Percentiles rank a stretch among this genome's conserved stretches.
Evolutionary conservation across 2,113 vertebrate genomes (phyloP).

Genomic region (Microcebus jonahi): DNA sequence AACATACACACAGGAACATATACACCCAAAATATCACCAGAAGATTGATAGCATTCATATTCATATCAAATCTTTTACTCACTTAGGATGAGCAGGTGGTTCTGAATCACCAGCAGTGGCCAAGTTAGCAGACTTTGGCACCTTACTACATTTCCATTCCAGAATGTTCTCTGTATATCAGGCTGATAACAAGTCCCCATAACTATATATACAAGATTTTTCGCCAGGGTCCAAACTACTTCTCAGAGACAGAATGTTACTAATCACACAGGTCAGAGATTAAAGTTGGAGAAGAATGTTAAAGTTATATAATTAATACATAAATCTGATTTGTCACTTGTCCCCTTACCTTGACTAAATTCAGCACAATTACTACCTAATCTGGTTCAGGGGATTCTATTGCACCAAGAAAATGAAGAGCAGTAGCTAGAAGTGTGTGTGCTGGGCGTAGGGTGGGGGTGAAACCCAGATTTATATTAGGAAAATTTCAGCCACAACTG

Average conservation of each 20-base stretch:
- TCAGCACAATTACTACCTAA: not conserved
- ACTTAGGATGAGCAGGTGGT: slow-evolving; percentile 13
- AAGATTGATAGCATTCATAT: slow-evolving; percentile 57
- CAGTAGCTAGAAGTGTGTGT: not conserved
- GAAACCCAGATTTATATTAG: not conserved
- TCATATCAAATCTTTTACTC: slow-evolving; percentile 44
- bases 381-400: slow-evolving; percentile 52
- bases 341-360: slow-evolving; percentile 29
- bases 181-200: slow-evolving; percentile 38
- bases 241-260: slow-evolving; percentile 53
- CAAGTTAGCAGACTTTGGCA: slow-evolving; percentile 27
- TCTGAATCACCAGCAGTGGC: slow-evolving; percentile 43
- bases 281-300: slow-evolving; percentile 27
- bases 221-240: slow-evolving; percentile 6
- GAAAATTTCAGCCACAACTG: slow-evolving; percentile 38
- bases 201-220: slow-evolving; percentile 49
- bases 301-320: not conserved
- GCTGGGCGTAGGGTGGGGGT: too few relatives aligned
- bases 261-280: slow-evolving; percentile 43
- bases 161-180: slow-evolving; percentile 34
- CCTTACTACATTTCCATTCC: slow-evolving; percentile 31
- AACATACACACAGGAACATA: slow-evolving; percentile 55
- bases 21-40: slow-evolving; percentile 53
- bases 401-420: slow-evolving; percentile 46
- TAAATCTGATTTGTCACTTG: not conserved